Evolutionary conservation across 2,888 invertebrate genomes (phyloP).

Genomic region (Lomographa bimaculata): DNA sequence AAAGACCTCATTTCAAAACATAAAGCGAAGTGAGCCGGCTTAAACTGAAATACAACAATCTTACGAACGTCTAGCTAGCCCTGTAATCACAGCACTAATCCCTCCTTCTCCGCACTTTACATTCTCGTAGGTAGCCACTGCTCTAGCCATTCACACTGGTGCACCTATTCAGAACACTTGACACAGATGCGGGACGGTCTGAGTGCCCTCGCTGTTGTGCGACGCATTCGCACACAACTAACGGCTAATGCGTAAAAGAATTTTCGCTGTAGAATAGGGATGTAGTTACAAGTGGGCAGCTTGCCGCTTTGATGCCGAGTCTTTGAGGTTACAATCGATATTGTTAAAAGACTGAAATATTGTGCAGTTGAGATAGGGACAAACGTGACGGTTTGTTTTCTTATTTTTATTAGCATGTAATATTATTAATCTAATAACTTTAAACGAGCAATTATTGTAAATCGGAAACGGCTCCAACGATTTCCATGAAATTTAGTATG

Average conservation of each 20-base stretch:
- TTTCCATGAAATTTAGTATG: too few relatives aligned
- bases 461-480: too few relatives aligned
- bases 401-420: too few relatives aligned
- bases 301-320: slow-evolving; percentile 8
- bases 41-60: too few relatives aligned
- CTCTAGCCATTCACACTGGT: slow-evolving; percentile 26
- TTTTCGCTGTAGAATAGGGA: slow-evolving; percentile 17
- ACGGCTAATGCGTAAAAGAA: slow-evolving; percentile 28
- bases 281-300: slow-evolving; percentile 13
- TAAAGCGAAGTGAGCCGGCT: too few relatives aligned
- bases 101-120: slow-evolving; percentile 3
- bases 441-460: too few relatives aligned
- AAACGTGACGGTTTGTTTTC: too few relatives aligned
- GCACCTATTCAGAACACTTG: slow-evolving; percentile 36
- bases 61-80: too few relatives aligned
- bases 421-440: too few relatives aligned
- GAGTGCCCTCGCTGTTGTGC: slow-evolving; percentile 40
- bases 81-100: slow-evolving; percentile 13
- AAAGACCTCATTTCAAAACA: too few relatives aligned
- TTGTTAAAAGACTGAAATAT: not conserved
- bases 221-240: slow-evolving; percentile 43
- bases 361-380: not conserved
- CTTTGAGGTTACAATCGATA: slow-evolving; percentile 3
- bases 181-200: slow-evolving; percentile 37
- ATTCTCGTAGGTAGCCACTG: slow-evolving; percentile 19